Evolutionary conservation across 2,888 invertebrate species (phyloP).

Genomic region (Watsonalla binaria): DNA sequence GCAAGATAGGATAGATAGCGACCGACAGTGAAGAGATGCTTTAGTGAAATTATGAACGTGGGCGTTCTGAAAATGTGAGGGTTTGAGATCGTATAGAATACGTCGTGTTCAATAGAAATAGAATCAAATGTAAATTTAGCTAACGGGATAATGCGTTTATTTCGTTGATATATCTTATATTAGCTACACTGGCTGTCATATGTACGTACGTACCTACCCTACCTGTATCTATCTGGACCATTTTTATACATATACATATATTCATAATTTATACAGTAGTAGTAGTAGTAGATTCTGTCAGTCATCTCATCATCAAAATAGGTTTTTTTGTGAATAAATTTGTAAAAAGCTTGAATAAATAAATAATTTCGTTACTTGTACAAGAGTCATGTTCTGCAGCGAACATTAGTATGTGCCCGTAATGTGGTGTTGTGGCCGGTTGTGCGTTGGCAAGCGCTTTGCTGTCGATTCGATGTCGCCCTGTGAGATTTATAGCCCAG

Average conservation of each 20-base stretch:
- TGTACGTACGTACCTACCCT: background rate
- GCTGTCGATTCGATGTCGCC: slow-evolving; percentile 53
- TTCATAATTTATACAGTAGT: no score
- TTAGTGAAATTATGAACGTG: slow-evolving; percentile 13
- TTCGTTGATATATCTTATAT: background rate
- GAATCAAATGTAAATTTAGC: background rate
- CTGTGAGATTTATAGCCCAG: slow-evolving; percentile 48
- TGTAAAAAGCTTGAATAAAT: background rate
- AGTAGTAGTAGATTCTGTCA: no score
- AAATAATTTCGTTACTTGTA: background rate
- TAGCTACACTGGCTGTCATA: background rate
- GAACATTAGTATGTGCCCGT: slow-evolving; percentile 48
- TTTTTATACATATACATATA: no score
- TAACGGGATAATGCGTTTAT: background rate
- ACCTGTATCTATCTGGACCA: background rate
- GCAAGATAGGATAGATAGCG: no score
- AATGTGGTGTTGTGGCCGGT: slow-evolving; percentile 44
- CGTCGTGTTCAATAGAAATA: no score
- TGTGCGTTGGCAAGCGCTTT: slow-evolving; percentile 45
- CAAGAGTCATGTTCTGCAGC: slow-evolving; percentile 32
- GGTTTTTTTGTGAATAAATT: no score
- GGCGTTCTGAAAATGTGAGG: slow-evolving; percentile 3
- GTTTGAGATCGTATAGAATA: background rate
- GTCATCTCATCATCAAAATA: no score
- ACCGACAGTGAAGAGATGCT: slow-evolving; percentile 22